Evolutionary conservation across 1,140 invertebrate species (phyloP).

Genomic region (Diorhabda carinulata): DNA sequence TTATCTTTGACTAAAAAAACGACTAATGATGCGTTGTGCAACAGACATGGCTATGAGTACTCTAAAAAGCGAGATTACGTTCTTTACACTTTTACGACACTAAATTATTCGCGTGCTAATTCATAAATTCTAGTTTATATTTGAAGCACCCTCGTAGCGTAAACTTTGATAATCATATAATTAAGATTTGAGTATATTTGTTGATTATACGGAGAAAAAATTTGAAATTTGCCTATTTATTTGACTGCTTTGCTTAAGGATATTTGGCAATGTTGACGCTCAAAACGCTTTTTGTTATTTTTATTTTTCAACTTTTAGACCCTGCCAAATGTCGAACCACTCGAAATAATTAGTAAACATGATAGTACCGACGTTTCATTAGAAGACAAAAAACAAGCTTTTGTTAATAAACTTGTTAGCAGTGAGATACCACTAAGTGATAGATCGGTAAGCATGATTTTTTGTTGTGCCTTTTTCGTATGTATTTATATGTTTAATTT

Average conservation of each 20-base stretch:
- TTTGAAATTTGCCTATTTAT: too few species aligned
- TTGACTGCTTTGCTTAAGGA: neutral
- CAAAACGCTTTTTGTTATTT: constrained; percentile 15
- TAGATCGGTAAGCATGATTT: constrained; percentile 43
- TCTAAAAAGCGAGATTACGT: too few species aligned
- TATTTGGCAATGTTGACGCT: constrained; percentile 1
- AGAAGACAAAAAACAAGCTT: constrained; percentile 38
- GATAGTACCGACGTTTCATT: constrained; percentile 36
- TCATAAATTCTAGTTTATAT: too few species aligned
- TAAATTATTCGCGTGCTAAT: too few species aligned
- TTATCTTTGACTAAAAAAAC: too few species aligned
- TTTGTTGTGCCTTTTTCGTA: constrained; percentile 15
- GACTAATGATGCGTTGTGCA: too few species aligned
- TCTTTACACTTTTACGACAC: too few species aligned
- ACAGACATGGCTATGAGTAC: too few species aligned
- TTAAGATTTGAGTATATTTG: too few species aligned
- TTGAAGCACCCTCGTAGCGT: too few species aligned
- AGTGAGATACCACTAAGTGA: constrained; percentile 35
- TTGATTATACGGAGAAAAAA: too few species aligned
- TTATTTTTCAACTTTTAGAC: constrained; percentile 18
- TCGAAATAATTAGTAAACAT: constrained; percentile 34
- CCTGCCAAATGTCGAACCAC: constrained; percentile 34
- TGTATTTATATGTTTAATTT: neutral
- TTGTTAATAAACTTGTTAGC: constrained; percentile 36
- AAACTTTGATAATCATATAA: too few species aligned